Base-by-base conservation (phyloP, 2,888 invertebrate genomes). In the Ichneumoninae sp. region DNA sequence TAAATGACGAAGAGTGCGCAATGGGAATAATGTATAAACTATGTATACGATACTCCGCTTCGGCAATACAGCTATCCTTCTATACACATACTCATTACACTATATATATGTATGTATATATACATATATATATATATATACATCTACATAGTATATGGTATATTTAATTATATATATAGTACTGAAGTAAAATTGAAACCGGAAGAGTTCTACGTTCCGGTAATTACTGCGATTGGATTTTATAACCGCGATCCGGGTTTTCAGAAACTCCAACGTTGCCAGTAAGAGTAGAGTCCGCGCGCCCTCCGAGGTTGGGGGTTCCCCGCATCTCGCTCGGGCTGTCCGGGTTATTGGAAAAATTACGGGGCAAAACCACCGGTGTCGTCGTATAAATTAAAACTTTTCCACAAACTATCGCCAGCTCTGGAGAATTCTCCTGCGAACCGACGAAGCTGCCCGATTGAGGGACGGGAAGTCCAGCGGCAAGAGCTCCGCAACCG, bases 231-330 rank as follows among this genome's bases (percentile, higher is more conserved):
- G 74, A 84, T 84, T 84, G 84, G 84, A 84, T 84, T 84, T 84
- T 84, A 84, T 84, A 84, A 84, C 86, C 86, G 83, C 83, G 85
- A 47, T 87, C 83, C 84, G 65, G 82, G 78, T 83, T 82, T 86
- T 86, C 87, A 82, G 81, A 80, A 82, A 84, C 79, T 84, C 84
- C 36, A 74, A 75, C 70, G 70, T 75, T 75, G 50, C 71, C 22
- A 52, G 36, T 68, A 52, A 79, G 70, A 82, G 75, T 44, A 74
- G 70, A 52, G 19, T 65, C 54, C 52, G 16, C 6, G 30, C 30
- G 33, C 62, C 16, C n/a, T 62, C 5, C 57, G 22, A 4, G 57
- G 26, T 26, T 40, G 70, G 44, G 44, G 13, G 44, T 47, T 47
- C 74, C 16, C 50, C 26, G 40, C 50, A 50, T 74, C 74, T 66